Evolutionary conservation across 2,797 vertebrate genomes (phyloP).

Genomic region (Sus cebifrons): DNA sequence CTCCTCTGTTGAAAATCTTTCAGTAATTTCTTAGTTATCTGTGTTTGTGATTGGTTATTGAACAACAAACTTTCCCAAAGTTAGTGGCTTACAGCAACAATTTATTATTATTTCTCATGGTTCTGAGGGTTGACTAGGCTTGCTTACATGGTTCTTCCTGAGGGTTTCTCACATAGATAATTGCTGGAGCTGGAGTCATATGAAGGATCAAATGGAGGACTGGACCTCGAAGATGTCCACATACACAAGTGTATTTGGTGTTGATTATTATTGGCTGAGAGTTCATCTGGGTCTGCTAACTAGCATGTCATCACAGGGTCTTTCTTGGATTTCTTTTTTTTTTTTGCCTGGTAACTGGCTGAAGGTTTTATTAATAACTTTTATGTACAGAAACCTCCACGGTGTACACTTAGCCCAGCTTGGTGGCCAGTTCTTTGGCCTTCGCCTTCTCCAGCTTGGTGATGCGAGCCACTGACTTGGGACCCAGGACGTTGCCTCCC

Average conservation of each 20-base stretch:
- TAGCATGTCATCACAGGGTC: background rate
- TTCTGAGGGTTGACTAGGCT: background rate
- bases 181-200: background rate
- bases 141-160: background rate
- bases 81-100: background rate
- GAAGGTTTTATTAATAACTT: conserved; percentile 88
- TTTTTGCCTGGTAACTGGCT: no score
- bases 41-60: background rate
- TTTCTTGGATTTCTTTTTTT: background rate
- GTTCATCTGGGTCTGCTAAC: background rate
- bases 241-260: background rate
- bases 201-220: background rate
- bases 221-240: background rate
- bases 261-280: background rate
- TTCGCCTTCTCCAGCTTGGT: conserved; percentile 98
- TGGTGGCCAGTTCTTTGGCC: conserved; percentile 98
- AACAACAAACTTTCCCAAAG: background rate
- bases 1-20: background rate
- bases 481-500: conserved; percentile 98
- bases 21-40: background rate
- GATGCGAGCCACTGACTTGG: conserved; percentile 97
- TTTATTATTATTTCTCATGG: background rate
- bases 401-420: conserved; percentile 94
- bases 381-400: conserved; percentile 91
- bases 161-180: background rate